phyloP scores from a whole-genome alignment of 2,888 invertebrate genomes.

The Bugulina stolonifera region DNA sequence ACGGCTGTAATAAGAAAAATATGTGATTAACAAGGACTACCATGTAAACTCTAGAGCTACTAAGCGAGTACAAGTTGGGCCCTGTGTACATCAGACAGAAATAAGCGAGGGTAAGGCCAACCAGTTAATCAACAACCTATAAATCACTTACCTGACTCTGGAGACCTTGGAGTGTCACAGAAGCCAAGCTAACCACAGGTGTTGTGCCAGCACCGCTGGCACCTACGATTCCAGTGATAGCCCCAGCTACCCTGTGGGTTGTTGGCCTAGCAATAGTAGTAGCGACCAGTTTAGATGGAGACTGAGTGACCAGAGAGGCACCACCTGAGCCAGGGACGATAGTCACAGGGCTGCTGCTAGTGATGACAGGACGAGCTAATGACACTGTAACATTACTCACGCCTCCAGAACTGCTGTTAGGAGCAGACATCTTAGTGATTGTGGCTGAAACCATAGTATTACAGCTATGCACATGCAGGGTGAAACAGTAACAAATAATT shows the following conservation, averaged over 20 bases:
- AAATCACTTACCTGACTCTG: conserved; percentile 22
- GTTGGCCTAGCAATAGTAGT: conserved; percentile 1
- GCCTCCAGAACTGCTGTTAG: conserved; percentile 10
- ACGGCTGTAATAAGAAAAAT: background rate
- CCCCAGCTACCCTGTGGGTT: conserved; percentile 16
- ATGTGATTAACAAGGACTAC: background rate
- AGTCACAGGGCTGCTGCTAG: background rate
- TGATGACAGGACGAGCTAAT: conserved; percentile 14
- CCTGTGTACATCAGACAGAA: too few species aligned
- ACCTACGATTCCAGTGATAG: conserved; percentile 15
- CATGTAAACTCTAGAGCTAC: background rate
- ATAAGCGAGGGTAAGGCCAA: too few species aligned
- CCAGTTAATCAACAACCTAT: too few species aligned
- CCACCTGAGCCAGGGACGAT: conserved; percentile 1
- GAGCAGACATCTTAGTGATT: conserved; percentile 17
- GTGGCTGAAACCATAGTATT: conserved; percentile 16
- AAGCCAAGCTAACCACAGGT: conserved; percentile 6
- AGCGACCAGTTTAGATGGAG: conserved; percentile 20
- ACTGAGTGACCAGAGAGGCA: conserved; percentile 6
- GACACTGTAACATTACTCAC: conserved; percentile 14
- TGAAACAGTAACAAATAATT: too few species aligned
- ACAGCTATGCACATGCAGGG: too few species aligned
- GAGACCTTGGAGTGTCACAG: conserved; percentile 4
- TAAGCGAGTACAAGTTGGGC: too few species aligned
- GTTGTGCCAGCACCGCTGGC: background rate